Evolutionary conservation across 2,888 invertebrate genomes (phyloP).

Genomic region (Sisyra nigra): DNA sequence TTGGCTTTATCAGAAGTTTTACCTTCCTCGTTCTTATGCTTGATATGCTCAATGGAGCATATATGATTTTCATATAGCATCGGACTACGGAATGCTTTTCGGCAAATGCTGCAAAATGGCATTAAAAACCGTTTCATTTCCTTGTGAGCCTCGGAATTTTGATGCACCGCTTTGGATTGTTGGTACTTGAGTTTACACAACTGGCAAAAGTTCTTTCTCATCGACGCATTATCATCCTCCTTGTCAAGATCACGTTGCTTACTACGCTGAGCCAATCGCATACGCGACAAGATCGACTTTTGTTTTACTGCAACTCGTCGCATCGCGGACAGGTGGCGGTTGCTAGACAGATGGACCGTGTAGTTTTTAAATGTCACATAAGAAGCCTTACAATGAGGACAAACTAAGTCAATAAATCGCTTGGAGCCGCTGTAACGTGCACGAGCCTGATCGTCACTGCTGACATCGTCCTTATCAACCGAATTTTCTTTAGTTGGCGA

Average conservation of each 20-base stretch:
- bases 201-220: conserved; percentile 26
- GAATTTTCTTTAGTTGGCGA: conserved; percentile 18
- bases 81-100: conserved; percentile 62
- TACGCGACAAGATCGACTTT: conserved; percentile 54
- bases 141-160: conserved; percentile 62
- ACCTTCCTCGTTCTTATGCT: conserved; percentile 40
- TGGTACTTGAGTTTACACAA: conserved; percentile 28
- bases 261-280: conserved; percentile 65
- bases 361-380: conserved; percentile 63
- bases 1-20: conserved; percentile 13
- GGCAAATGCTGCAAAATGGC: conserved; percentile 66
- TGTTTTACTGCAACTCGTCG: conserved; percentile 56
- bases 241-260: conserved; percentile 67
- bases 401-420: conserved; percentile 51
- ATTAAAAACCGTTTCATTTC: conserved; percentile 73
- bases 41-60: conserved; percentile 64
- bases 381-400: conserved; percentile 62
- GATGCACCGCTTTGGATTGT: conserved; percentile 51
- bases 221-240: conserved; percentile 36
- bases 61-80: conserved; percentile 76
- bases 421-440: conserved; percentile 23
- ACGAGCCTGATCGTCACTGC: conserved; percentile 19
- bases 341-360: conserved; percentile 52
- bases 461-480: conserved; percentile 20
- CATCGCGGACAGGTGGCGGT: conserved; percentile 57